Evolutionary conservation across 2,797 vertebrate genomes (phyloP).

Genomic region (Glossophaga mutica): DNA sequence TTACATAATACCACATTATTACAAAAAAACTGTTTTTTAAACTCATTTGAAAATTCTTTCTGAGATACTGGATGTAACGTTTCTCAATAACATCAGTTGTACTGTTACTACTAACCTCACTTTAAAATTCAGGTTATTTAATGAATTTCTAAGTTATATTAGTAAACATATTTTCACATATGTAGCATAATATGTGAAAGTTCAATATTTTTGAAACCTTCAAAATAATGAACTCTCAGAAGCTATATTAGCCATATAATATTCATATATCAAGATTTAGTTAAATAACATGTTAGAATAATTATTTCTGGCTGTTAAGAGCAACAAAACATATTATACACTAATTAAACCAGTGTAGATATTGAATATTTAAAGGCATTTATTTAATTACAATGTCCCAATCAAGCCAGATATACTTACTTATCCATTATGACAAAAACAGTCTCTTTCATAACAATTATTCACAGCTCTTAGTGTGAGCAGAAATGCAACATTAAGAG

Average conservation of each 20-base stretch:
- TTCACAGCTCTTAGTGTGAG: not conserved
- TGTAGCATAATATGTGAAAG: not conserved
- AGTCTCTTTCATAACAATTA: not conserved
- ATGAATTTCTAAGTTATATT: not conserved
- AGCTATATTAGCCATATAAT: not conserved
- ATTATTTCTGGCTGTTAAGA: not conserved
- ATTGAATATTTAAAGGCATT: not conserved
- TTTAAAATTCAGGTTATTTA: not conserved
- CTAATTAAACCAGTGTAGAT: not conserved
- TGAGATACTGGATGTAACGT: not conserved
- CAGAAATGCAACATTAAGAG: not conserved
- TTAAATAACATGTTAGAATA: not conserved
- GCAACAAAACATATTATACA: not conserved
- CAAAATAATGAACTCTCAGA: not conserved
- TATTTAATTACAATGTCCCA: not conserved
- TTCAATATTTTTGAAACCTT: not conserved
- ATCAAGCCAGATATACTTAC: not conserved
- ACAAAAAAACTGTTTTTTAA: not conserved
- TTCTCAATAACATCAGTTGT: not conserved
- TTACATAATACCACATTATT: not conserved
- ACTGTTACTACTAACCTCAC: not conserved
- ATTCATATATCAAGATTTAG: not conserved
- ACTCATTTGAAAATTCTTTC: not conserved
- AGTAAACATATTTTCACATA: not conserved
- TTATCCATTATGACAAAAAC: not conserved